Evolutionary conservation across 1,140 invertebrate genomes (phyloP).

Genomic region (Drepana arcuata): DNA sequence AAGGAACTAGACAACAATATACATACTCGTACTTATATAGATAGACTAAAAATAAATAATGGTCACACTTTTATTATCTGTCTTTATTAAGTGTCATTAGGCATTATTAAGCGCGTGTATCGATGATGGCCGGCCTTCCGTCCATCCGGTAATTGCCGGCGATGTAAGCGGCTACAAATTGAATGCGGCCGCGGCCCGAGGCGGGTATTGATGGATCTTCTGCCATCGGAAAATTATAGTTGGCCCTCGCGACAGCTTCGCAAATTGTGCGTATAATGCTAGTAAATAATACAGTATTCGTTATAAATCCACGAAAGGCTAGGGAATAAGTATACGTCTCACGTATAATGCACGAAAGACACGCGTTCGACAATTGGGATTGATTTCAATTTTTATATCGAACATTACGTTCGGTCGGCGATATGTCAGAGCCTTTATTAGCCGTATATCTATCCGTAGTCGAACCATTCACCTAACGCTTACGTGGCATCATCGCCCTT

Average conservation of each 20-base stretch:
- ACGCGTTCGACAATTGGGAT: conserved; percentile 11
- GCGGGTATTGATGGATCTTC: conserved; percentile 66
- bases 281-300: conserved; percentile 59
- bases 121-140: conserved; percentile 65
- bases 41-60: conserved; percentile 47
- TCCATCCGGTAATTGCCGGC: conserved; percentile 59
- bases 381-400: conserved; percentile 1
- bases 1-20: too few relatives aligned
- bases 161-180: conserved; percentile 66
- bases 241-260: conserved; percentile 64
- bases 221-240: conserved; percentile 68
- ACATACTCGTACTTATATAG: too few relatives aligned
- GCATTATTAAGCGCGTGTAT: conserved; percentile 65
- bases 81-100: conserved; percentile 69
- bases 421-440: too few relatives aligned
- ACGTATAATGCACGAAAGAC: conserved; percentile 17
- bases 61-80: conserved; percentile 59
- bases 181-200: conserved; percentile 60
- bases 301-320: conserved; percentile 54
- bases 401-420: too few relatives aligned
- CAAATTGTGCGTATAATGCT: conserved; percentile 69
- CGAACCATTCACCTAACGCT: too few relatives aligned
- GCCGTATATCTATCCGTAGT: too few relatives aligned
- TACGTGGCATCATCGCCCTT: conserved; percentile 33
- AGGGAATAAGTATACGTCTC: conserved; percentile 38